phyloP scores from a whole-genome alignment of 2,888 invertebrate genomes.

The Cephonodes hylas region DNA sequence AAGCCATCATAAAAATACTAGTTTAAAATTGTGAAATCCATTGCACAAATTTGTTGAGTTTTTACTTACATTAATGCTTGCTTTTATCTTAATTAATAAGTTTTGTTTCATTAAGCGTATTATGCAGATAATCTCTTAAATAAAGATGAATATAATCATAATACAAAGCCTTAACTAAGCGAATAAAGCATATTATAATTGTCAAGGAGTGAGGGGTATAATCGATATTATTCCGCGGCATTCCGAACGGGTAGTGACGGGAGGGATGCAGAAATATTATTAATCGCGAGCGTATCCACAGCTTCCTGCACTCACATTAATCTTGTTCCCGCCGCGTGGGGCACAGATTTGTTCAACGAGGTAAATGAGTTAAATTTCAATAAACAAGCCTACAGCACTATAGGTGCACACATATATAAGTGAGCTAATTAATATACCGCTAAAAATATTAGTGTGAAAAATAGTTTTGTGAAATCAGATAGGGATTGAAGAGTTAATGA shows the following conservation, averaged over 20 bases:
- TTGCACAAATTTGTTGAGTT: too few relatives aligned
- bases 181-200: neutral
- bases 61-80: too few relatives aligned
- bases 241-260: neutral
- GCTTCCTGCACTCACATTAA: conserved; percentile 5
- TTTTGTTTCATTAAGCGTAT: too few relatives aligned
- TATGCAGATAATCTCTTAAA: too few relatives aligned
- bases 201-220: neutral
- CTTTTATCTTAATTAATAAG: too few relatives aligned
- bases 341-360: neutral
- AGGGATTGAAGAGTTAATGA: neutral
- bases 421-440: neutral
- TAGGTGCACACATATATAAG: neutral
- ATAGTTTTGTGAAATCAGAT: neutral
- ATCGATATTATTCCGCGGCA: conserved; percentile 1
- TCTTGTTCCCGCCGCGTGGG: conserved; percentile 4
- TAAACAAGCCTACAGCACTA: neutral
- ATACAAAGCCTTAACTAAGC: too few relatives aligned
- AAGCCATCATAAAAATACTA: too few relatives aligned
- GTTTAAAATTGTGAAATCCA: too few relatives aligned
- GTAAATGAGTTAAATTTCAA: neutral
- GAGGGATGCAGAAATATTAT: conserved; percentile 1
- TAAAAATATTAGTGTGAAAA: neutral
- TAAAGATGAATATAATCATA: too few relatives aligned
- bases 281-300: neutral